Base-by-base conservation (phyloP, 2,113 vertebrate genomes). In the Climacteris rufus region DNA sequence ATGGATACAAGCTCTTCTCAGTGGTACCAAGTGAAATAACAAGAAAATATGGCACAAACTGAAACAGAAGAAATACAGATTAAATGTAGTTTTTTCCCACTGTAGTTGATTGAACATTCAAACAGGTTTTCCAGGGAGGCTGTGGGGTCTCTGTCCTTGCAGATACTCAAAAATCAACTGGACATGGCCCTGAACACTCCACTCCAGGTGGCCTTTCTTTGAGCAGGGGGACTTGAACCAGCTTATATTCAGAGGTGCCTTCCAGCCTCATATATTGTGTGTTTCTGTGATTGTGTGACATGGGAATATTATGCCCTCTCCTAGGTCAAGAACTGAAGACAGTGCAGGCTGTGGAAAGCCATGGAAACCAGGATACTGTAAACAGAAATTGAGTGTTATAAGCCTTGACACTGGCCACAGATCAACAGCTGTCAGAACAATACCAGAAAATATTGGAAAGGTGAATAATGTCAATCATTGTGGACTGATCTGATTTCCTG, bases 401-500 rank as follows among this genome's bases (percentile, higher is more conserved):
- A 69, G n/a, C 9, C 28, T 74, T 91, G 42, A 11, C 15, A n/a
- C 18, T 52, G 45, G 37, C 53, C 20, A 63, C 11, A 72, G 47
- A 47, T n/a, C 20, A 71, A 61, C 15, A 61, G 6, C 17, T 69
- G 10, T 50, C 45, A 65, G 50, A 69, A 35, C n/a, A 69, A 37
- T 11, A 66, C 12, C 13, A 80, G 40, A 61, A 87, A 42, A 37
- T 5, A 47, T 9, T 42, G 33, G 23, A 84, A 61, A 61, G 2
- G 9, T 49, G 8, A 3, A 35, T n/a, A 63, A n/a, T 0, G 0
- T 20, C 9, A 6, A 19, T 52, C 6, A 3, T 4, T 65, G 68
- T 42, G 22, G 7, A 54, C 60, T 31, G 45, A n/a, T 59, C 8
- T 54, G 31, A 45, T 50, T 72, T 49, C 24, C 35, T 74, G 30